These are phyloP conservation scores for Heteronetta atricapilla DNA, from an alignment of 2,113 vertebrate species.

Conservation along the genomic window DNA sequence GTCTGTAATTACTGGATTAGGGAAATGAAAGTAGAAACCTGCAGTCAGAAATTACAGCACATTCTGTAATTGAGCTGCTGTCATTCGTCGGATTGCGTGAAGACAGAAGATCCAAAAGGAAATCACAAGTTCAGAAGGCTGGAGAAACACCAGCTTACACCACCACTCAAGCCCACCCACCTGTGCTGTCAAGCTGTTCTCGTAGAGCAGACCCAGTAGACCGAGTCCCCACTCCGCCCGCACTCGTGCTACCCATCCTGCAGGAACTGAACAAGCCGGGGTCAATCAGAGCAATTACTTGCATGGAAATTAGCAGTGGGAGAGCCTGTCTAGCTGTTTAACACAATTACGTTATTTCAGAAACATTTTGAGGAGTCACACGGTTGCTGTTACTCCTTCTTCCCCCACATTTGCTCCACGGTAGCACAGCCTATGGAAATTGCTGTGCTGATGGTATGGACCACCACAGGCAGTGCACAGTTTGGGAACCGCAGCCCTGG, in stretches of 20 bases:
- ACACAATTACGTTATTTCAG: conserved; percentile 38
- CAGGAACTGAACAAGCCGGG: conserved; percentile 5
- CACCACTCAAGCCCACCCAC: neutral
- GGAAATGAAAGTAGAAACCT: conserved; percentile 36
- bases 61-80: conserved; percentile 27
- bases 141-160: conserved; percentile 32
- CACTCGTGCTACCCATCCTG: neutral
- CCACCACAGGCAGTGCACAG: neutral
- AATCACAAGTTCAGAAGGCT: conserved; percentile 48
- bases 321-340: conserved; percentile 22
- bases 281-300: conserved; percentile 44
- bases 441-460: neutral
- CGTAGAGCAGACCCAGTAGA: neutral
- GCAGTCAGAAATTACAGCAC: conserved; percentile 41
- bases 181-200: conserved; percentile 7
- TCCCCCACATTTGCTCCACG: neutral
- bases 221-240: neutral
- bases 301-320: conserved; percentile 27
- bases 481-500: neutral
- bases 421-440: neutral
- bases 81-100: fast-evolving
- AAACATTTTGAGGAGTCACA: neutral
- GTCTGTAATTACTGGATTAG: conserved; percentile 63
- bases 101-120: conserved; percentile 8
- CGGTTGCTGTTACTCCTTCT: conserved; percentile 11